Conservation (phyloP, 2,797 vertebrate genomes). For the Masticophis lateralis region DNA sequence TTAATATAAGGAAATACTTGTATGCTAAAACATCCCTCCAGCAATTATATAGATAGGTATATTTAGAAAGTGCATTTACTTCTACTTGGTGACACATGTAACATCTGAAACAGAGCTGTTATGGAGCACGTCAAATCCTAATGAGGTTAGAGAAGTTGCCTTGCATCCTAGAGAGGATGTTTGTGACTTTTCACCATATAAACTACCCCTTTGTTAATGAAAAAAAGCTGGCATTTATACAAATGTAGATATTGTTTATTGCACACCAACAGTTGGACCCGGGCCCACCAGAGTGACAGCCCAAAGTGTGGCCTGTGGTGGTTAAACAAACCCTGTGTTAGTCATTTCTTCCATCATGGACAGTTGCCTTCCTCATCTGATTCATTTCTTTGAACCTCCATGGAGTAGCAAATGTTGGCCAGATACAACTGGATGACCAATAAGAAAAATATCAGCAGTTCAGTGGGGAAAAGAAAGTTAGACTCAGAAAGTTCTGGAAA, state of each 20-base stretch:
- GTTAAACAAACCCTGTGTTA: neutral
- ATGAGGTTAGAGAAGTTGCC: neutral
- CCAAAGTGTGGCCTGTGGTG: neutral
- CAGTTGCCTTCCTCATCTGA: neutral
- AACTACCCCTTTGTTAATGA: neutral
- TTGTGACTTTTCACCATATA: neutral
- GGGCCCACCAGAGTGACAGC: neutral
- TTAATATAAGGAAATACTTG: neutral
- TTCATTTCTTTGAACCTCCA: neutral
- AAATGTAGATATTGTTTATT: neutral
- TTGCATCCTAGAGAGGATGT: neutral
- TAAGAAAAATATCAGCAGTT: neutral
- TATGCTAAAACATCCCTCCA: slow-evolving; percentile 8
- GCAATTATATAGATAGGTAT: slow-evolving; percentile 32
- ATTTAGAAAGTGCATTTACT: slow-evolving; percentile 30
- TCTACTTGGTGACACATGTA: slow-evolving; percentile 6
- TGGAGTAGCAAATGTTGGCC: neutral
- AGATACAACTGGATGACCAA: neutral
- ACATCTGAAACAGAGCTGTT: slow-evolving; percentile 20
- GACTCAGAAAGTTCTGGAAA: neutral
- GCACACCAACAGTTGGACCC: neutral
- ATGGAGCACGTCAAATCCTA: neutral
- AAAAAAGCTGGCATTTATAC: neutral
- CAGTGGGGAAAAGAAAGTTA: neutral
- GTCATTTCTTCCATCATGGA: neutral